phyloP scores from a whole-genome alignment of 2,113 vertebrate genomes.

The Grantiella picta region DNA sequence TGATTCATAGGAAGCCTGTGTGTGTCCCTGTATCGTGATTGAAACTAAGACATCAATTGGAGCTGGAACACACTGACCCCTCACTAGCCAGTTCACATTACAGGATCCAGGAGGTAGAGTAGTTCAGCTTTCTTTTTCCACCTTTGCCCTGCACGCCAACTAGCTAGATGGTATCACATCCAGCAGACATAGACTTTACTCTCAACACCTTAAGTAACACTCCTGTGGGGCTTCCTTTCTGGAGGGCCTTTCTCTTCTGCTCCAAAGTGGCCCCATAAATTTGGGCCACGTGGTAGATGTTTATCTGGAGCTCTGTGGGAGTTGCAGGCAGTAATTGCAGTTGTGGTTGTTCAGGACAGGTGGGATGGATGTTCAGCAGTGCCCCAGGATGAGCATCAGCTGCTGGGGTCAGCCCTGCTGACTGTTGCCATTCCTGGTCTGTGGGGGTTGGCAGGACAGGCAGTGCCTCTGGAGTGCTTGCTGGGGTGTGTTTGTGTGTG shows the following conservation, averaged over 20 bases:
- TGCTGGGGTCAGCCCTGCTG: not conserved
- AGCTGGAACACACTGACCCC: not conserved
- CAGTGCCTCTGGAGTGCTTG: rapidly evolving
- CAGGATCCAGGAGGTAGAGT: not conserved
- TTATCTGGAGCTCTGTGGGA: not conserved
- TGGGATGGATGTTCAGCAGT: not conserved
- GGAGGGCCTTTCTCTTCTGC: not conserved
- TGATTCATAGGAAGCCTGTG: not conserved
- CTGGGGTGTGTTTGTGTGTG: not conserved
- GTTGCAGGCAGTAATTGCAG: not conserved
- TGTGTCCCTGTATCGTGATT: rapidly evolving
- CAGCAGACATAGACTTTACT: not conserved
- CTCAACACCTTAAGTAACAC: not conserved
- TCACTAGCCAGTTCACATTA: not conserved
- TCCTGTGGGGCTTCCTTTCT: not conserved
- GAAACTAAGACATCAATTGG: not conserved
- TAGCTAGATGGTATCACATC: not conserved
- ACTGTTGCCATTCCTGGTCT: not conserved
- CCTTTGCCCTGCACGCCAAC: not conserved
- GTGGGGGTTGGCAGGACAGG: not conserved
- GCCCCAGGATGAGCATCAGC: not conserved
- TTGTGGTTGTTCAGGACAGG: not conserved
- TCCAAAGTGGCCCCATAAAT: not conserved
- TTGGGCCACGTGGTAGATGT: not conserved
- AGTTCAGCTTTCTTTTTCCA: not conserved